Percentiles rank a stretch among this genome's conserved stretches.
Evolutionary conservation across 1,140 invertebrate species (phyloP).

Genomic region (Medauroidea extradentata): DNA sequence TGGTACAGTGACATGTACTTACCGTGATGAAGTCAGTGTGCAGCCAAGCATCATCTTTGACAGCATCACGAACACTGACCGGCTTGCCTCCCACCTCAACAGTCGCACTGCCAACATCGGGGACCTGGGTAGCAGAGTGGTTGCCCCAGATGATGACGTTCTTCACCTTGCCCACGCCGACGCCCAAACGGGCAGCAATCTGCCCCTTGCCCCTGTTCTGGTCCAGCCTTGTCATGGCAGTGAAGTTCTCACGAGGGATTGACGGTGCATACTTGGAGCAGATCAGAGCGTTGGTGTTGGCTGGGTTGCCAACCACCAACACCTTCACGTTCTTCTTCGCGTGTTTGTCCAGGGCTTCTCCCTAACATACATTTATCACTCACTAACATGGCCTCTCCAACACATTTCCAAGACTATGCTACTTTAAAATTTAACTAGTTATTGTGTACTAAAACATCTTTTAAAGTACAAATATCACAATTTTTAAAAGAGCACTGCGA

Average conservation of each 20-base stretch:
- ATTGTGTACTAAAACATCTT: too few species aligned
- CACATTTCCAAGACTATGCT: too few species aligned
- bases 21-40: conserved; percentile 74
- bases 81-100: conserved; percentile 55
- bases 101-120: conserved; percentile 85
- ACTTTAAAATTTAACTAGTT: too few species aligned
- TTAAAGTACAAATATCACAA: too few species aligned
- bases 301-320: conserved; percentile 98
- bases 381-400: too few species aligned
- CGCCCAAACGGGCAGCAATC: conserved; percentile 60
- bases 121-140: conserved; percentile 98
- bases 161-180: conserved; percentile 66
- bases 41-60: conserved; percentile 81
- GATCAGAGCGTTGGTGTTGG: conserved; percentile 98
- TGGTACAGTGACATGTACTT: conserved; percentile 14
- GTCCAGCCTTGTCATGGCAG: conserved; percentile 96
- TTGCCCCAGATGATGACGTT: conserved; percentile 99
- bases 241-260: conserved; percentile 95
- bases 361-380: too few species aligned
- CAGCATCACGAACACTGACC: conserved; percentile 58
- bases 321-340: conserved; percentile 95
- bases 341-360: conserved; percentile 86
- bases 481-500: too few species aligned
- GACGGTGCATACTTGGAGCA: conserved; percentile 96
- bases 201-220: conserved; percentile 93